Conservation (phyloP, 2,888 invertebrate genomes). For the Oxytorus armatus region DNA sequence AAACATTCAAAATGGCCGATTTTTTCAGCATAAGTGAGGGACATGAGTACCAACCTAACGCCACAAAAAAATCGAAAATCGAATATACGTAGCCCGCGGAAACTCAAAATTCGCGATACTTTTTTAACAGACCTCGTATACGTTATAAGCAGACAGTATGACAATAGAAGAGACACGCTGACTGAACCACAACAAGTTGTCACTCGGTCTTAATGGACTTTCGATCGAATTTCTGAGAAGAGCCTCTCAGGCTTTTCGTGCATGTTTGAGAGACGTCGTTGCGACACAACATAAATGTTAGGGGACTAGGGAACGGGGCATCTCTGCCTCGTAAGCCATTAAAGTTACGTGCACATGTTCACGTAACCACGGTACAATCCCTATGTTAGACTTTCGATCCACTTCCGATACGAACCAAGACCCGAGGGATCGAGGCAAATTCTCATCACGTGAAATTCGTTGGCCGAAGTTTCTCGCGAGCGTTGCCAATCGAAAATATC, state of each 20-base stretch:
- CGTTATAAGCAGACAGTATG: constrained; percentile 66
- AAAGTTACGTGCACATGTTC: neutral
- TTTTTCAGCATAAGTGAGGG: too few relatives aligned
- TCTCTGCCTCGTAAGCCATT: constrained; percentile 8
- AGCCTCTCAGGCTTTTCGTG: constrained; percentile 26
- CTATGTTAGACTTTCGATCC: constrained; percentile 36
- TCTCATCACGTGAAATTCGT: constrained; percentile 34
- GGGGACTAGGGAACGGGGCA: constrained; percentile 16
- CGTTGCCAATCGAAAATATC: neutral
- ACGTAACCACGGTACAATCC: neutral
- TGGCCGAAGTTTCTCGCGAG: constrained; percentile 10
- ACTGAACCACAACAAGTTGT: constrained; percentile 75
- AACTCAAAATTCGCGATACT: too few relatives aligned
- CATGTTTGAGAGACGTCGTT: constrained; percentile 27
- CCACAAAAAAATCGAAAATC: too few relatives aligned
- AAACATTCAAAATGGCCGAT: too few relatives aligned
- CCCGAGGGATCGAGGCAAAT: constrained; percentile 25
- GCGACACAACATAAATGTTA: constrained; percentile 4
- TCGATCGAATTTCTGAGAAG: constrained; percentile 75
- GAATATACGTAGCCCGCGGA: too few relatives aligned
- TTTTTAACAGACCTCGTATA: too few relatives aligned
- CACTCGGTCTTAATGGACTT: constrained; percentile 77
- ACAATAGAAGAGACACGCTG: constrained; percentile 71
- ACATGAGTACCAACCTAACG: too few relatives aligned
- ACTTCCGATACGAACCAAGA: constrained; percentile 33